Conservation (phyloP, 2,888 invertebrate species). For the Bhutanitis thaidina region DNA sequence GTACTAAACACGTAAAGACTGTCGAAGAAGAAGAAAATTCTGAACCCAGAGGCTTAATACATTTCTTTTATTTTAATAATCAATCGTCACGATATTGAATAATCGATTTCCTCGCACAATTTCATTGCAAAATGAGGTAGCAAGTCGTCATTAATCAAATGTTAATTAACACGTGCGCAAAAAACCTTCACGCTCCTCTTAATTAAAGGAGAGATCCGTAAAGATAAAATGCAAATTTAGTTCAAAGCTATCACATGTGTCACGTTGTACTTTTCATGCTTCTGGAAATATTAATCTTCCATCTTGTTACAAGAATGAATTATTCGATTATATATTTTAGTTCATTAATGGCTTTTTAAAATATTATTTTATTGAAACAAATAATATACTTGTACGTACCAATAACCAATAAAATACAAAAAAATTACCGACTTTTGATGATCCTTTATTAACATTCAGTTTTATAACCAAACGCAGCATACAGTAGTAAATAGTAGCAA, state of each 20-base stretch:
- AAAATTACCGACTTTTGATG: too few species aligned
- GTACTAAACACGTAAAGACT: too few species aligned
- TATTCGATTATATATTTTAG: neutral
- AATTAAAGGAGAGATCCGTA: slow-evolving; percentile 62
- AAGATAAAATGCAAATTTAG: slow-evolving; percentile 61
- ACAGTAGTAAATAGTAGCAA: too few species aligned
- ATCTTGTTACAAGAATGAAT: neutral
- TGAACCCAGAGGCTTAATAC: too few species aligned
- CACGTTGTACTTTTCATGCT: neutral
- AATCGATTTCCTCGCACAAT: slow-evolving; percentile 28
- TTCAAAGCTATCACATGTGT: slow-evolving; percentile 3
- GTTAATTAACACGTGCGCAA: slow-evolving; percentile 57
- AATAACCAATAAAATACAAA: too few species aligned
- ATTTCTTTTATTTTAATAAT: too few species aligned
- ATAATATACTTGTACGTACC: too few species aligned
- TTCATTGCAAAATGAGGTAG: slow-evolving; percentile 49
- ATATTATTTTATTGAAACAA: too few species aligned
- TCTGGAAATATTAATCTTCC: neutral
- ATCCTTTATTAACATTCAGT: too few species aligned
- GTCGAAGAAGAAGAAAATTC: too few species aligned
- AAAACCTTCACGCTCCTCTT: slow-evolving; percentile 58
- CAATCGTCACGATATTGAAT: slow-evolving; percentile 8
- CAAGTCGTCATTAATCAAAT: slow-evolving; percentile 59
- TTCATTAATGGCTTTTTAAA: too few species aligned
- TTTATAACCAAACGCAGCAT: too few species aligned